Conservation (phyloP, 37 sponge, comb jelly and placozoan species). For the Agelas oroides region DNA sequence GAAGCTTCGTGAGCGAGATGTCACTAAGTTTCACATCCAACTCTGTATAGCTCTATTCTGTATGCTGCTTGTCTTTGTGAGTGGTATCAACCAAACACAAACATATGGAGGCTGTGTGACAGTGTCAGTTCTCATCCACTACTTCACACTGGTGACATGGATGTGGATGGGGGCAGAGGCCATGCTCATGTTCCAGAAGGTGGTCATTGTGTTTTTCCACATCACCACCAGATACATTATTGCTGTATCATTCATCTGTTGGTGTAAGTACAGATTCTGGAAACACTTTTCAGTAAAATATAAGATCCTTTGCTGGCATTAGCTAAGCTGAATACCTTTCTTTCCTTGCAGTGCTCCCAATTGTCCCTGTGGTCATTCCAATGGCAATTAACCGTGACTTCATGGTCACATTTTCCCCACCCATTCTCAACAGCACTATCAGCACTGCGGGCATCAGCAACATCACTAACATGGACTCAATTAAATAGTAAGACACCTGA, state of each 20-base stretch:
- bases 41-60: slow-evolving; percentile 36
- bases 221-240: slow-evolving; percentile 11
- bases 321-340: too few relatives aligned
- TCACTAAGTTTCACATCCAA: slow-evolving; percentile 34
- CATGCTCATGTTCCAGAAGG: slow-evolving; percentile 54
- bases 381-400: neutral
- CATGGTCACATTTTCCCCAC: neutral
- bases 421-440: too few relatives aligned
- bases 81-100: slow-evolving; percentile 30
- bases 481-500: too few relatives aligned
- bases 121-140: slow-evolving; percentile 53
- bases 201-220: slow-evolving; percentile 51
- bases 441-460: too few relatives aligned
- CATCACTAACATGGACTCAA: too few relatives aligned
- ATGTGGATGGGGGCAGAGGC: slow-evolving; percentile 60
- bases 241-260: slow-evolving; percentile 24
- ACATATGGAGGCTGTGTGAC: slow-evolving; percentile 36
- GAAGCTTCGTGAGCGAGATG: slow-evolving; percentile 14
- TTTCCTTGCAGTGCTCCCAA: neutral
- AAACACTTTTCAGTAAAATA: too few relatives aligned
- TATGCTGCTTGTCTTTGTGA: slow-evolving; percentile 51
- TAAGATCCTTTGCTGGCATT: too few relatives aligned
- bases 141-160: slow-evolving; percentile 40
- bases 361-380: neutral
- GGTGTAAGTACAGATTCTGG: too few relatives aligned